Base-by-base conservation (phyloP, 2,888 invertebrate genomes). In the Adela reaumurella region DNA sequence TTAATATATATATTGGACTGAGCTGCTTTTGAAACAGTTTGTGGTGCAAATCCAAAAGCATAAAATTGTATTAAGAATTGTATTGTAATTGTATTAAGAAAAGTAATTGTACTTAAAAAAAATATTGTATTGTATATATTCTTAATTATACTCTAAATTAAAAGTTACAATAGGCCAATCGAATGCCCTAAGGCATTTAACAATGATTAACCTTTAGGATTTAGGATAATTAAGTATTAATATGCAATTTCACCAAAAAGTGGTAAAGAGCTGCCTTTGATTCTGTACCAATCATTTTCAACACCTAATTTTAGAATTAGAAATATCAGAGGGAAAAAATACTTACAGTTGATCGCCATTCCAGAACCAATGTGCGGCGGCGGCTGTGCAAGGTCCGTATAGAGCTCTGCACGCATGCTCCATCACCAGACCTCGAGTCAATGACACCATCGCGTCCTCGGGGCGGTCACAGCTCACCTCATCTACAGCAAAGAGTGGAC, bases 351-450 rank as follows among this genome's bases (percentile, higher is more conserved):
- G 6, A 14, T 35, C 14, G 11, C n/a, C 35, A 3, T 35, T 14
- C 56, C 47, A 74, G 56, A 78, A 78, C 67, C 65, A 68, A 51
- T 78, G 76, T 0, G 74, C 60, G 0, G 78, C 76, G 41, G 74
- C 76, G 1, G 73, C 77, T 5, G 77, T 59, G 50, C 78, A 78
- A 0, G 74, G 71, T 4, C 61, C 60, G 50, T 78, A 77, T 41
- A 63, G 62, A 1, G 70, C 59, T 8, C 61, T 60, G 53, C 78
- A 78, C 0, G 72, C 77, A 50, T 76, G 76, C 18, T 77, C 71
- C 78, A 78, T 78, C 1, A 78, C 74, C 6, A 78, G 50, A 0
- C 73, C 76, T 45, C 78, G 62, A 0, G 73, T 70, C 11, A 76
- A 52, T 0, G 70, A 61, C 0, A 51, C 49, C 74, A 74, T 74